phyloP scores from a whole-genome alignment of 2,113 vertebrate genomes.

The Archocentrus centrarchus region DNA sequence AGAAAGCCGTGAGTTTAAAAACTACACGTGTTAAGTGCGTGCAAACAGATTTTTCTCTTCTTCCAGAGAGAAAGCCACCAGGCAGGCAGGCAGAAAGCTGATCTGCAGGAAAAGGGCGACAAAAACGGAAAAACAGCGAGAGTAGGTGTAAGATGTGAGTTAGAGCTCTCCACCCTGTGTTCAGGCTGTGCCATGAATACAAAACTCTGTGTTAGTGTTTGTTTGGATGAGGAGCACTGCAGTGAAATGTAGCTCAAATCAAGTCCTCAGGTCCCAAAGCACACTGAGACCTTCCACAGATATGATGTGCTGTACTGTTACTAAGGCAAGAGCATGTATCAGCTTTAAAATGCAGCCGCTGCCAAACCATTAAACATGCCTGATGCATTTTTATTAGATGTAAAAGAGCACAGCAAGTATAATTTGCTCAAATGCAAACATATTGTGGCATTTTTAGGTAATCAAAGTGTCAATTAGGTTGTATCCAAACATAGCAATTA shows the following conservation, averaged over 20 bases:
- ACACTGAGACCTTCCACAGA: conserved; percentile 18
- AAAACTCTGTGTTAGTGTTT: conserved; percentile 49
- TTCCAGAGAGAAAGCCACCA: conserved; percentile 7
- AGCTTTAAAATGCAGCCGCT: background rate
- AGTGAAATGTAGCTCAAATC: conserved; percentile 33
- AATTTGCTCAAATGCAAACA: background rate
- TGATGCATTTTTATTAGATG: conserved; percentile 4
- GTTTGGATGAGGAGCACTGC: conserved; percentile 51
- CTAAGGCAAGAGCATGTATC: background rate
- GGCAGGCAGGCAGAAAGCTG: conserved; percentile 27
- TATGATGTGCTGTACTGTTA: background rate
- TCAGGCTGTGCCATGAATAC: conserved; percentile 51
- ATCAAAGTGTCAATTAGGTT: conserved; percentile 10
- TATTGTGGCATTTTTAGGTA: conserved; percentile 1
- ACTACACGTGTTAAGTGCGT: background rate
- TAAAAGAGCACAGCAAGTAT: background rate
- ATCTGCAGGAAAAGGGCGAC: conserved; percentile 8
- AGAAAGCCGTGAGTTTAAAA: background rate
- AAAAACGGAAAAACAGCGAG: conserved; percentile 2
- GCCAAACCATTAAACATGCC: background rate
- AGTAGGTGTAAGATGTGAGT: conserved; percentile 41
- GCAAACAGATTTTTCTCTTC: background rate
- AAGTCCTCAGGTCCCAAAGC: conserved; percentile 28
- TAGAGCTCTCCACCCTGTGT: conserved; percentile 31
- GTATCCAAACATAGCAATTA: conserved; percentile 20